A percentile compares a stretch with the other conserved stretches of the same genome.
These are phyloP conservation scores for Dendroctonus ponderosae DNA, from an alignment of 1,140 invertebrate genomes.

Conservation along the genomic window DNA sequence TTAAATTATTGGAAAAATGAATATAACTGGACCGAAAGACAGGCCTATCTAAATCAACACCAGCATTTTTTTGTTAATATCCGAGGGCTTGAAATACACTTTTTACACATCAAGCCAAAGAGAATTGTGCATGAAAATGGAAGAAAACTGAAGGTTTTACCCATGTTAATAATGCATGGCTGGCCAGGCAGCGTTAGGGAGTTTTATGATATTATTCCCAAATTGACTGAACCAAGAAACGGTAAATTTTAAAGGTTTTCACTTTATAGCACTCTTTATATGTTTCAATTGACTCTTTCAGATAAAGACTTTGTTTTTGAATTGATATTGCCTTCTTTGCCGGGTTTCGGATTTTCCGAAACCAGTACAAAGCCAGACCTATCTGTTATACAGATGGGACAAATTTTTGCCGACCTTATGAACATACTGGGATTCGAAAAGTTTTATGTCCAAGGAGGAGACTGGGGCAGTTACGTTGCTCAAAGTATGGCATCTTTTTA, in stretches of 20 bases:
- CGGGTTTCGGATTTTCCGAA: conserved; percentile 76
- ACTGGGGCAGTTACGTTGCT: conserved; percentile 12
- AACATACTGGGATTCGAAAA: conserved; percentile 68
- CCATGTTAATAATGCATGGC: conserved; percentile 75
- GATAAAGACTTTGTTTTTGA: conserved; percentile 59
- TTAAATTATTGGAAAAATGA: conserved; percentile 76
- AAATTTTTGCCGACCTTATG: conserved; percentile 83
- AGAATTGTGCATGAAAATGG: conserved; percentile 40
- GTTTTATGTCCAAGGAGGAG: conserved; percentile 68
- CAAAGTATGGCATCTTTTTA: conserved; percentile 63
- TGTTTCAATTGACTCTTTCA: conserved; percentile 17
- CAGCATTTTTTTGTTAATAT: conserved; percentile 73
- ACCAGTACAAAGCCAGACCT: conserved; percentile 63
- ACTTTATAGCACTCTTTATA: neutral
- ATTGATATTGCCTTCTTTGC: conserved; percentile 69
- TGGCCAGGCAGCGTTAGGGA: conserved; percentile 89
- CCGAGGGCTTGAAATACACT: conserved; percentile 62
- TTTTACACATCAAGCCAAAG: conserved; percentile 60
- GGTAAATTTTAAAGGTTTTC: conserved; percentile 35
- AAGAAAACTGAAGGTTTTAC: conserved; percentile 45
- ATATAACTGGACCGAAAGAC: conserved; percentile 73
- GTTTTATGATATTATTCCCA: conserved; percentile 79
- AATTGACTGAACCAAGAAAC: conserved; percentile 60
- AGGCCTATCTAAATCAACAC: conserved; percentile 66
- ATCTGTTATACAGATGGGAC: conserved; percentile 61